Conservation (phyloP, 2,113 vertebrate genomes). For the Pangasianodon hypophthalmus region DNA sequence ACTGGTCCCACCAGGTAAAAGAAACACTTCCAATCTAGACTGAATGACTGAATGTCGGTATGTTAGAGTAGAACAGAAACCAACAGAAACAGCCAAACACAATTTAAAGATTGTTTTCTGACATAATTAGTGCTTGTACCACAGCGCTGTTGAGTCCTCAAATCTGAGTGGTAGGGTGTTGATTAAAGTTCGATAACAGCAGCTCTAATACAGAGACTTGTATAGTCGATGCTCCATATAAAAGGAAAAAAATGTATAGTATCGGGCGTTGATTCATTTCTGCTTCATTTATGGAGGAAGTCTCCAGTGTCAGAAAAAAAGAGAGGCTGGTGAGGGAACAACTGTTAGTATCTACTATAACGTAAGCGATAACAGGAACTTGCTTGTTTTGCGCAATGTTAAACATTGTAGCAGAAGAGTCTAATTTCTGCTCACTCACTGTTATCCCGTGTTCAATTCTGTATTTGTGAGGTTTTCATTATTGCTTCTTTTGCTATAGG, state of each 20-base stretch:
- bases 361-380: not conserved
- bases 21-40: not conserved
- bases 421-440: not conserved
- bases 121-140: not conserved
- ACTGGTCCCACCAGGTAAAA: conserved; percentile 75
- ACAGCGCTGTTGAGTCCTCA: not conserved
- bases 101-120: not conserved
- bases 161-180: not conserved
- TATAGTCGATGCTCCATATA: too few species aligned
- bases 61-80: not conserved
- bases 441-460: not conserved
- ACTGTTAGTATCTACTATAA: not conserved
- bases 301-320: not conserved
- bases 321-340: too few species aligned
- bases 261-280: not conserved
- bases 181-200: not conserved
- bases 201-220: too few species aligned
- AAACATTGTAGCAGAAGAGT: not conserved
- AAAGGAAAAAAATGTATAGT: not conserved
- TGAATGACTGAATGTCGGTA: too few species aligned
- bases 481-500: conserved; percentile 39
- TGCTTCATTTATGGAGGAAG: not conserved
- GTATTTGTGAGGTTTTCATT: not conserved
- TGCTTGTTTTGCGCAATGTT: not conserved
- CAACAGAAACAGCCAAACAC: not conserved